Evolutionary conservation across 2,113 vertebrate genomes (phyloP), one percentile per base, ranked within the genome.

Genomic region (Serinus canaria): DNA sequence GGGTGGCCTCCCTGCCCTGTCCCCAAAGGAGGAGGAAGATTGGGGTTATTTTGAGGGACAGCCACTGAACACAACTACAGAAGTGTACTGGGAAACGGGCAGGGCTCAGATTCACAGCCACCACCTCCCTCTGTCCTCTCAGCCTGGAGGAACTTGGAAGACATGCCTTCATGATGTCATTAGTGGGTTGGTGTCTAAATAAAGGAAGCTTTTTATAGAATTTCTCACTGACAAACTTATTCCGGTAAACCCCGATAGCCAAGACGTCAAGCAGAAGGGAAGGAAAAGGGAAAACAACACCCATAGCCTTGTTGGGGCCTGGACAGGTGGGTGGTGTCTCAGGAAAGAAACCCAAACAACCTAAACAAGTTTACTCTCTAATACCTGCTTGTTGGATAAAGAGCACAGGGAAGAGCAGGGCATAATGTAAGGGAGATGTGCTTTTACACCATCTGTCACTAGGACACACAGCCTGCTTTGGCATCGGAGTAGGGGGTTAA

Each of bases 131-230:
- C 67, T 24, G n/a, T 43, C 56, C 0, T 0, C 20, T 80, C 63
- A 55, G 59, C 44, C 12, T 2, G 0, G 55, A 88, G 55, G 47
- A 86, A 91, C 85, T 91, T 41, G 64, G 79, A 88, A 88, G 89
- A 76, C 6, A 0, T 67, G 52, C 56, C 87, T 75, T 52, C 33
- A 41, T 91, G 82, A 96, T 90, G 90, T 93, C 90, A 96, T 84
- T 25, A 55, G 33, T 60, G 76, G 47, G 64, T 0, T 55, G 67
- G 70, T 4, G 13, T 93, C 94, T 90, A 96, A 97, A 95, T 80
- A 96, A 94, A 96, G 94, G 75, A 80, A 88, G 82, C 68, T 95
- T 95, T 95, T 94, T 90, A 95, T 81, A 97, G 93, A 77, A 74
- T 88, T 95, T 95, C 85, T 81, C 72, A 85, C 64, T 95, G 88